Conservation (phyloP, 2,113 vertebrate genomes). For the Shinisaurus crocodilurus region DNA sequence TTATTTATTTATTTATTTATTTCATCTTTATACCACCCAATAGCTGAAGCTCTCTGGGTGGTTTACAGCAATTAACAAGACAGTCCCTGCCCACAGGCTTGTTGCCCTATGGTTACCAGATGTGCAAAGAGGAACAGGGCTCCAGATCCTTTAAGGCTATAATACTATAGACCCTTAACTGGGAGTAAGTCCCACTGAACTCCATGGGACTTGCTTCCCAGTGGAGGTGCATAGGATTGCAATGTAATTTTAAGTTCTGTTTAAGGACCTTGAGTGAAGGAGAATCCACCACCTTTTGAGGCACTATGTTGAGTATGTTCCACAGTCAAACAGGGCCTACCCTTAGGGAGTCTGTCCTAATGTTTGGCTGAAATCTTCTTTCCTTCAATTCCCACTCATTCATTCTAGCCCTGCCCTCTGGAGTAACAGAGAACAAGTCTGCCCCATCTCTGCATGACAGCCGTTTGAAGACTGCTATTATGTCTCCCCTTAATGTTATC, state of each 20-base stretch:
- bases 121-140: neutral
- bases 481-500: neutral
- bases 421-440: neutral
- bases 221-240: no score
- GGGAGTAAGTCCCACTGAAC: no score
- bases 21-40: no score
- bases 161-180: no score
- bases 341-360: neutral
- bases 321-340: neutral
- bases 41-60: no score
- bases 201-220: no score
- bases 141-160: no score
- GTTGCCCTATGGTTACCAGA: neutral
- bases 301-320: neutral
- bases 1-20: no score
- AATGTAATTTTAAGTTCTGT: no score
- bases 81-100: no score
- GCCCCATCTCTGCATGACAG: neutral
- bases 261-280: neutral
- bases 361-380: neutral
- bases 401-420: neutral
- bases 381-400: neutral
- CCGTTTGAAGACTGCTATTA: neutral
- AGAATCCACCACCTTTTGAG: neutral
- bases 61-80: no score